Base-by-base conservation (phyloP, 2,797 vertebrate species). In the Chaetophractus vellerosus region DNA sequence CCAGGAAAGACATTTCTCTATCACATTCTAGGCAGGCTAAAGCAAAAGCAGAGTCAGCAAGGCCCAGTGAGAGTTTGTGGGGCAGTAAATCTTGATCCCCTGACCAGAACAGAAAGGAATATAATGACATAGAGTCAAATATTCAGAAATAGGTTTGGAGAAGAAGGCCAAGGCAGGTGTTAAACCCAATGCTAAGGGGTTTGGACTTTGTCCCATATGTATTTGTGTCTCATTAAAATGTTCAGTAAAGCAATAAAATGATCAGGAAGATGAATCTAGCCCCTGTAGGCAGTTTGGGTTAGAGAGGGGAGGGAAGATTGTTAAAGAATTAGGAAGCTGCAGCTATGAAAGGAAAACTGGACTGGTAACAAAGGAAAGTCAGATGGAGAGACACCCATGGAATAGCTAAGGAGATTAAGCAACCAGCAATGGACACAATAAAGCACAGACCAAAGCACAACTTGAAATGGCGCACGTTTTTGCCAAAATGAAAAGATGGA, bases 141-240 rank as follows among this genome's bases (percentile, higher is more conserved):
- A 31, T 88, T 90, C 74, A 85, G 78, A 86, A 88, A 36, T 45
- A 45, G 26, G 9, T 55, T 63, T 78, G 33, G 38, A 75, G 33
- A 38, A 85, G 52, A 45, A 45, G 45, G 45, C 45, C 41, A 5
- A 45, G 41, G 41, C 41, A 45, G 41, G 41, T 45, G n/a, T n/a
- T n/a, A 45, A 45, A 45, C 41, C 45, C 41, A 0, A 45, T 59
- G 72, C 48, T 83, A 19, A n/a, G 16, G 31, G 26, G 16, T 74
- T 61, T 74, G 71, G 14, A 71, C 28, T 38, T 83, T 79, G 23
- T 66, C 45, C 24, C 19, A 0, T 26, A 21, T 45, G 0, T 1
- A 11, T 68, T 57, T 83, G 21, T 55, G 11, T 78, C 28, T 31
- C 64, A 36, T 41, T 68, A 1, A 68, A 19, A 5, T 36, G 71